Evolutionary conservation across 2,888 invertebrate genomes (phyloP).

Genomic region (Drosophila paramelanica): DNA sequence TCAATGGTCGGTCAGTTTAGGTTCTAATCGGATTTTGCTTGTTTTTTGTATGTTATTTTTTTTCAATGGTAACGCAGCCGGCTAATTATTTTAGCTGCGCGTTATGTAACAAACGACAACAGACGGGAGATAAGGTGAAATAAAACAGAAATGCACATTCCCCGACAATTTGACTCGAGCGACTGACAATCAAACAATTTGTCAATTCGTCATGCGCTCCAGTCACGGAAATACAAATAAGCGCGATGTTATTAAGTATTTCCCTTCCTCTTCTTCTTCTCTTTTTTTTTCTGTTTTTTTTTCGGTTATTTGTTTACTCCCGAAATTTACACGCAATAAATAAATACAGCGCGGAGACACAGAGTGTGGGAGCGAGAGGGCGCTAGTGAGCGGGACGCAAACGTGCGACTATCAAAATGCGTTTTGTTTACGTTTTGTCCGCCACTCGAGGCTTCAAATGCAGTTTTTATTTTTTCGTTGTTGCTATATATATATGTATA

Average conservation of each 20-base stretch:
- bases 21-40: constrained; percentile 28
- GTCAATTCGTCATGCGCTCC: constrained; percentile 40
- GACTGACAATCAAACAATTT: constrained; percentile 35
- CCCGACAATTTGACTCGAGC: constrained; percentile 37
- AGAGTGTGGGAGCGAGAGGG: not conserved
- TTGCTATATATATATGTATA: constrained; percentile 7
- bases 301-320: constrained; percentile 61
- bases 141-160: constrained; percentile 35
- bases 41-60: not conserved
- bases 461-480: constrained; percentile 38
- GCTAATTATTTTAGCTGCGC: constrained; percentile 38
- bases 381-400: not conserved
- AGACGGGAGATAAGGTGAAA: constrained; percentile 27
- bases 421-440: constrained; percentile 58
- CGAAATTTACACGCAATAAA: constrained; percentile 72
- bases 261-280: not conserved
- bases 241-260: constrained; percentile 27
- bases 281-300: not conserved
- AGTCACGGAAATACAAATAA: constrained; percentile 64
- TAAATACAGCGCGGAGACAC: constrained; percentile 41
- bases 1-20: constrained; percentile 6
- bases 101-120: constrained; percentile 37
- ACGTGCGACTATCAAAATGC: constrained; percentile 40
- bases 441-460: constrained; percentile 43
- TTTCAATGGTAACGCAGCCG: constrained; percentile 27